These are phyloP conservation scores for Chiroxiphia lanceolata DNA, from an alignment of 2,797 vertebrate species.

Conservation along the genomic window DNA sequence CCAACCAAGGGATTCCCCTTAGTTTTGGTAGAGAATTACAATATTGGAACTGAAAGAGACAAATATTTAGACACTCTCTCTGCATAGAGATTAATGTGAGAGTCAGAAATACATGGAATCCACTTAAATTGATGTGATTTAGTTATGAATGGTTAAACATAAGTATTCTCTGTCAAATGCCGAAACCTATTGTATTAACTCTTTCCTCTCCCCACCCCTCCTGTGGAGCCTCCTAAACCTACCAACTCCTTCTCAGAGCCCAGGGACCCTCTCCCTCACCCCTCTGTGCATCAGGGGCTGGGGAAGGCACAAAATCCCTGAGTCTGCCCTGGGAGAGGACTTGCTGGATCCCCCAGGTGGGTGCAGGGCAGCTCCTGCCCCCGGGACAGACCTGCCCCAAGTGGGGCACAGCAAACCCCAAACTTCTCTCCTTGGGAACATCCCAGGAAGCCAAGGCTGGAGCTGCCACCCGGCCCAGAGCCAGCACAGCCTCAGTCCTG, in stretches of 20 bases:
- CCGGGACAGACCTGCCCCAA: neutral
- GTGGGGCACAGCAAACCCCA: accelerated
- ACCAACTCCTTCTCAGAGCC: neutral
- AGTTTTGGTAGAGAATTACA: constrained; percentile 44
- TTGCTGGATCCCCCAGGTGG: accelerated
- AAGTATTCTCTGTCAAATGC: constrained; percentile 56
- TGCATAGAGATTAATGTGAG: constrained; percentile 40
- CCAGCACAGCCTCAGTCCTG: accelerated
- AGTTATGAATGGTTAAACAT: constrained; percentile 56
- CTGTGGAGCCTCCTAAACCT: neutral
- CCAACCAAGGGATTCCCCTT: neutral
- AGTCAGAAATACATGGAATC: constrained; percentile 48
- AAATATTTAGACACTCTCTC: constrained; percentile 39
- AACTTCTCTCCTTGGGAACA: neutral
- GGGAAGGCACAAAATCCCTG: neutral
- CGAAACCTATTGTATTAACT: constrained; percentile 53
- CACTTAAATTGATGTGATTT: constrained; percentile 48
- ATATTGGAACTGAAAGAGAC: constrained; percentile 34
- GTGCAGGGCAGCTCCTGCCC: neutral
- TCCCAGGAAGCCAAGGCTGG: neutral
- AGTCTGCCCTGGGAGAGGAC: neutral
- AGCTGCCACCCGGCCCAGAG: neutral
- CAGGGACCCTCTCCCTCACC: neutral
- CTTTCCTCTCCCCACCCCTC: neutral
- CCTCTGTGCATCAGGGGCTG: accelerated